Conservation (phyloP, 1,140 invertebrate species). For the Cyrtorhinus lividipennis region DNA sequence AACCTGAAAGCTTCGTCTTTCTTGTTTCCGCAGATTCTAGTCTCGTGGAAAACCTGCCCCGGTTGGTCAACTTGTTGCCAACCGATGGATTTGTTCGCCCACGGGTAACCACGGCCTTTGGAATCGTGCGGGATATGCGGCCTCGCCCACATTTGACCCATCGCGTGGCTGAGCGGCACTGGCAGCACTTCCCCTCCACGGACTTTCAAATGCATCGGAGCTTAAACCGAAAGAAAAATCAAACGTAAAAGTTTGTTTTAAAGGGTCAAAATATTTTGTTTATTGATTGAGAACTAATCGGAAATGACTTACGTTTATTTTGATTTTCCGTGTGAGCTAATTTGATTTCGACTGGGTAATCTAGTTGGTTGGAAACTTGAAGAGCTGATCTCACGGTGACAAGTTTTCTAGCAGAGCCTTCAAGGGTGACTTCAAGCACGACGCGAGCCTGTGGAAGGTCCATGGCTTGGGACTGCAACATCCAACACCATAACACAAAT, state of each 20-base stretch:
- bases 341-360: conserved; percentile 53
- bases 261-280: too few species aligned
- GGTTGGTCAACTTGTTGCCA: conserved; percentile 48
- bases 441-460: conserved; percentile 47
- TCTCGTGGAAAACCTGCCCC: conserved; percentile 39
- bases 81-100: conserved; percentile 37
- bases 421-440: conserved; percentile 75
- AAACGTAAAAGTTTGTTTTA: conserved; percentile 13
- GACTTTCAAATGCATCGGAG: conserved; percentile 23
- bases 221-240: conserved; percentile 28
- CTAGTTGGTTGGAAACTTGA: conserved; percentile 59
- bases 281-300: too few species aligned
- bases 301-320: conserved; percentile 29
- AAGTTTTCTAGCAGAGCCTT: conserved; percentile 84
- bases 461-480: conserved; percentile 10
- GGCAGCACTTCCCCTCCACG: conserved; percentile 35
- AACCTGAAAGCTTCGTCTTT: conserved; percentile 32
- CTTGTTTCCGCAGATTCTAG: conserved; percentile 33
- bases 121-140: conserved; percentile 31
- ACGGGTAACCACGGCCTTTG: conserved; percentile 11
- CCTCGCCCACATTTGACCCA: conserved; percentile 42
- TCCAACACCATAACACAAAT: too few species aligned
- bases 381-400: conserved; percentile 90
- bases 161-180: conserved; percentile 46
- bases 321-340: conserved; percentile 39